Conservation (phyloP, 2,888 invertebrate species). For the Parapristionchus giblindavisi region DNA sequence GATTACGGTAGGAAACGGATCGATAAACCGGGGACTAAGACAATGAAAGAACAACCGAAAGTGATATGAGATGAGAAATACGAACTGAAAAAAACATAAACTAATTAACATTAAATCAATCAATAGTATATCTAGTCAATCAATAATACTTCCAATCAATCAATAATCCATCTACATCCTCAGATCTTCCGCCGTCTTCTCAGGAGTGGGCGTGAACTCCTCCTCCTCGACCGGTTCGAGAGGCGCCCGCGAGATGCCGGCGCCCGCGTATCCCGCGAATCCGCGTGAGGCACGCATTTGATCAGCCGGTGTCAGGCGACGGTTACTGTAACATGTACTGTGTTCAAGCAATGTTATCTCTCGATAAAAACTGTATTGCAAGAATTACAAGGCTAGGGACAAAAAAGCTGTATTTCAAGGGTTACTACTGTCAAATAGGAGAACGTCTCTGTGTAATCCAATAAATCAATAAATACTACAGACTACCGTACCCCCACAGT, state of each 20-base stretch:
- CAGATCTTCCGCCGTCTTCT: conserved; percentile 32
- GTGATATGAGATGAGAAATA: too few species aligned
- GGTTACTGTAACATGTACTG: background rate
- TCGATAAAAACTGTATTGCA: too few species aligned
- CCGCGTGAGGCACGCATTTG: conserved; percentile 35
- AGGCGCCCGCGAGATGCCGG: conserved; percentile 1
- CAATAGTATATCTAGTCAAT: background rate
- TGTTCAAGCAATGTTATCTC: too few species aligned
- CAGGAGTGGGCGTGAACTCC: conserved; percentile 16
- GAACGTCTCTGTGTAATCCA: background rate
- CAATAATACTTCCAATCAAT: background rate
- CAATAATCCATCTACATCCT: conserved; percentile 19
- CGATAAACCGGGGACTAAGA: too few species aligned
- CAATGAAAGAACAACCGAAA: too few species aligned
- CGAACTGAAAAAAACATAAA: too few species aligned
- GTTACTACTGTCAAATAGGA: background rate
- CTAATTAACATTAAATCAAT: background rate
- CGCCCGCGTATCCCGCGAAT: conserved; percentile 22
- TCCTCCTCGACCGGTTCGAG: conserved; percentile 36
- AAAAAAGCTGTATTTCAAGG: too few species aligned
- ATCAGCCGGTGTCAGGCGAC: conserved; percentile 12
- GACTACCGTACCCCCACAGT: background rate
- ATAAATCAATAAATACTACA: background rate
- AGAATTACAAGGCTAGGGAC: too few species aligned
- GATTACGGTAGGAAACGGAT: too few species aligned